A percentile compares a stretch with the other conserved stretches of the same genome.
phyloP scores from a whole-genome alignment of 2,113 vertebrate species.

The Hippocampus comes region DNA sequence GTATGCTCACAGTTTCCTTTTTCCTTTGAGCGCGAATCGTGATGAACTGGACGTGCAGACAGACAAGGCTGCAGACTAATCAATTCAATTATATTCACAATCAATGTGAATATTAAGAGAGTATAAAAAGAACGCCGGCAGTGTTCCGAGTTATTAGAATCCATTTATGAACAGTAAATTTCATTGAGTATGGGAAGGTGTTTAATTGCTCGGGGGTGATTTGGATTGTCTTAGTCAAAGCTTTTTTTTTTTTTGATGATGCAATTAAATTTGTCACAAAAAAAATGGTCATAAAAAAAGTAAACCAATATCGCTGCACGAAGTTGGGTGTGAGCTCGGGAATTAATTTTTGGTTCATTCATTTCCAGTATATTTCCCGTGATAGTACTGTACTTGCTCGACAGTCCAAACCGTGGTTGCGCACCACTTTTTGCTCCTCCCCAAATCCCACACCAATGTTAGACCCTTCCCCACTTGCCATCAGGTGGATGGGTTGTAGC shows the following conservation, averaged over 20 bases:
- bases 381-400: too few species aligned
- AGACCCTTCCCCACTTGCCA: too few species aligned
- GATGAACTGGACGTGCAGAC: constrained; percentile 6
- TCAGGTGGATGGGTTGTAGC: too few species aligned
- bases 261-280: constrained; percentile 1
- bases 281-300: neutral
- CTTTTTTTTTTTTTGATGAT: constrained; percentile 1
- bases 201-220: constrained; percentile 39
- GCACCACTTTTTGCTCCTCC: too few species aligned
- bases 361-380: too few species aligned
- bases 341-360: too few species aligned
- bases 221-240: constrained; percentile 4
- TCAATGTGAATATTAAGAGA: constrained; percentile 36
- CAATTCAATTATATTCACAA: constrained; percentile 28
- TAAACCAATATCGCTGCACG: neutral
- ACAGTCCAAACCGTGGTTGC: too few species aligned
- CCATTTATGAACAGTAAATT: constrained; percentile 36
- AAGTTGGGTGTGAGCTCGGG: neutral
- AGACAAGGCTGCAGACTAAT: constrained; percentile 15
- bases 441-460: too few species aligned
- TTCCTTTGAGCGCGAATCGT: constrained; percentile 17
- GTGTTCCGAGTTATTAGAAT: constrained; percentile 28
- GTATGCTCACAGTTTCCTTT: constrained; percentile 38
- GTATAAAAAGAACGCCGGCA: constrained; percentile 19
- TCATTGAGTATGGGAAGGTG: constrained; percentile 19